Base-by-base conservation (phyloP, 2,888 invertebrate genomes). In the Elgonia sp. region DNA sequence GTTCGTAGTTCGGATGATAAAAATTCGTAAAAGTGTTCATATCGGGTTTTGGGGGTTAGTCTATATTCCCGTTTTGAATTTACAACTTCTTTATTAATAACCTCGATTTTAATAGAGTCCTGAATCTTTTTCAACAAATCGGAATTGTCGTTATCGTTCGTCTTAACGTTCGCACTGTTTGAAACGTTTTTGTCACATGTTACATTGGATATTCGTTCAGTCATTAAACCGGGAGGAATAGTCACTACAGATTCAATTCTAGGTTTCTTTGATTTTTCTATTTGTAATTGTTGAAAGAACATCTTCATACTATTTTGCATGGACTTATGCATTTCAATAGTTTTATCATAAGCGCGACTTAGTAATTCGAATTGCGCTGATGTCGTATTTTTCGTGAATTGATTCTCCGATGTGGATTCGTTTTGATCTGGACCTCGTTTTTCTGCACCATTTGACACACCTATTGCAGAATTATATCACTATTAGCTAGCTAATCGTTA, bases 1-100 rank as follows among this genome's bases (percentile, higher is more conserved):
- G 50, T 79, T 79, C 53, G 65, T 14, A 79, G 20, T 18, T 63
- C 37, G 6, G 79, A 65, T 16, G 60, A 46, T 37, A 90, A 76
- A 67, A 85, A 89, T 77, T 90, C 89, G 62, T 82, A 79, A 57
- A 89, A 90, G 73, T 89, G 70, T 62, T 88, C 89, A 72, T 69
- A 89, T 62, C 87, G 88, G 21, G 70, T 84, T 53, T 84, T 62
- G 20, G 20, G 5, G 16, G 57, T 75, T 46, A 90, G 80, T 82
- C 89, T 88, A 67, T 89, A 90, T 29, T 89, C 88, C 20, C 88
- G 86, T 37, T 65, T 84, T 14, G 39, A 18, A 77, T 40, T 53
- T 42, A 10, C 42, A 14, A n/a, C n/a, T n/a, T 60, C 60, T 60
- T 60, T 60, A 14, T n/a, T n/a, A 10, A 60, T 20, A 8, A 60